Percentiles rank a stretch among this genome's conserved stretches.
Evolutionary conservation across 1,140 invertebrate genomes (phyloP).

Genomic region (Asobara japonica): DNA sequence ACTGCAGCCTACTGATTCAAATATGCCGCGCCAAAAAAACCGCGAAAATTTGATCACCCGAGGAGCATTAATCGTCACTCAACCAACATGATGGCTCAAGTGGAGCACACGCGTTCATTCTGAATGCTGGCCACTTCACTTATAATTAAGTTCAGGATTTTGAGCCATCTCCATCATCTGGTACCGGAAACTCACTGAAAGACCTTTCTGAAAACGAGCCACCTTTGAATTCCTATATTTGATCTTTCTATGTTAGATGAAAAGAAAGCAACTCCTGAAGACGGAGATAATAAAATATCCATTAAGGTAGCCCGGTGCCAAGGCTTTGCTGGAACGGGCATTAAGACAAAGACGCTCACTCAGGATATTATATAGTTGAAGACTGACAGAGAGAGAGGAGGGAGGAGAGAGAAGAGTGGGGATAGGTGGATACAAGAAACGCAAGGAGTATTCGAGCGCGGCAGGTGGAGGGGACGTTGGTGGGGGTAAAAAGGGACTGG

Average conservation of each 20-base stretch:
- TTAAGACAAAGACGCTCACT: neutral
- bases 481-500: conserved; percentile 38
- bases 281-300: neutral
- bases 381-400: conserved; percentile 14
- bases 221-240: too few relatives aligned
- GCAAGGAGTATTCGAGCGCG: conserved; percentile 19
- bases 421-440: neutral
- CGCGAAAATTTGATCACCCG: too few relatives aligned
- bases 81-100: too few relatives aligned
- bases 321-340: conserved; percentile 20
- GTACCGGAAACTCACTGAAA: too few relatives aligned
- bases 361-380: conserved; percentile 2
- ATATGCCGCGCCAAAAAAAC: too few relatives aligned
- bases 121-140: too few relatives aligned
- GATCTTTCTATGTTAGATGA: neutral
- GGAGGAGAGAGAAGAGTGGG: neutral
- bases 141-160: too few relatives aligned
- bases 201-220: too few relatives aligned
- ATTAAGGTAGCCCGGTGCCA: neutral
- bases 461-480: conserved; percentile 16
- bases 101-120: too few relatives aligned
- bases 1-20: too few relatives aligned
- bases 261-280: conserved; percentile 21
- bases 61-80: too few relatives aligned
- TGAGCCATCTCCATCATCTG: too few relatives aligned